Evolutionary conservation across 2,888 invertebrate genomes (phyloP), one percentile per base, ranked within the genome.

Genomic region (Coenonympha arcania): DNA sequence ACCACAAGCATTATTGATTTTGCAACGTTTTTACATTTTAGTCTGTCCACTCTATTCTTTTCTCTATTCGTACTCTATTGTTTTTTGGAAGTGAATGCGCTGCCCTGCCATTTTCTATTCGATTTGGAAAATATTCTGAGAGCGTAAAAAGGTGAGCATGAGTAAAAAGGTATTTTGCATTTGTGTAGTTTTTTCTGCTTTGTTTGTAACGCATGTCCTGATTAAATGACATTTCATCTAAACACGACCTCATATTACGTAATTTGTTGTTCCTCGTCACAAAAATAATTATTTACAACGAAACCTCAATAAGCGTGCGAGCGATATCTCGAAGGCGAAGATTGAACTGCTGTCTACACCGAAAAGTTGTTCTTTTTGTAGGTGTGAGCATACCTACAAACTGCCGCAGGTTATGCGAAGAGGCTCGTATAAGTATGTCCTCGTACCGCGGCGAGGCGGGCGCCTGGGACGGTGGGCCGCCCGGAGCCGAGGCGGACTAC

Each of bases 351-450:
- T 81, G 75, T 82, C 84, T 87, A 89, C 89, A 89, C 89, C 89
- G 82, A 88, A 88, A 85, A 89, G 89, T 89, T 89, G 78, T 89
- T 89, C 89, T 89, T 88, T 89, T 89, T 89, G 88, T 89, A 89
- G 89, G 89, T 89, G 86, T 85, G 85, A 84, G 81, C 85, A 77
- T 84, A 87, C 87, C 82, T 85, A 87, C 86, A 83, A 83, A 86
- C 85, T 84, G 85, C 87, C 73, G 80, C 87, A 85, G 79, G 84
- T 87, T 84, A 85, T 85, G 83, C 78, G 80, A 80, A 76, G 79
- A 73, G 71, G 71, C 71, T 70, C 66, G 66, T 71, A 63, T 70
- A 77, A 78, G 72, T 79, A 86, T 86, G 85, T 83, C 82, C 72
- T 80, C 84, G 74, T 84, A 84, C 71, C 76, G 74, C 71, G 76